Evolutionary conservation across 2,797 vertebrate genomes (phyloP), one percentile per base, ranked within the genome.

Genomic region (Sarcophilus harrisii): DNA sequence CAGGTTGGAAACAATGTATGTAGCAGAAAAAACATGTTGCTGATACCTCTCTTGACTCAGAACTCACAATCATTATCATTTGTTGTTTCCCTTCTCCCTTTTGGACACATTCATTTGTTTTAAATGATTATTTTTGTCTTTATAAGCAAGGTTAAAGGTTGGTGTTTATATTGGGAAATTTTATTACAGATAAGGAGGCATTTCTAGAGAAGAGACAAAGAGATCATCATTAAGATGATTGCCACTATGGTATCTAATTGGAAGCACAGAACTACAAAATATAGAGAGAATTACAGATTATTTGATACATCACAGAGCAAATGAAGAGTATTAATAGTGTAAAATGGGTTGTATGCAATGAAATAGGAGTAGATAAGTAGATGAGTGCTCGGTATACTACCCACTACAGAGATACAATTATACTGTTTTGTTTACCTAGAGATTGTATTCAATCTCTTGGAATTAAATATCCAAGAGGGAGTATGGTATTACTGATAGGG

Each of bases 391-490:
- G 81, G 8, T 27, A 45, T 0, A 24, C 3, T 81, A 45, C 73
- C 8, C 8, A 24, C 8, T 38, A 45, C 1, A 45, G 21, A 45
- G 66, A 18, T 38, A 73, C 1, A 38, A n/a, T 5, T 81, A 81
- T 38, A 73, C 21, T 27, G 9, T 81, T 55, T 73, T 81, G 38
- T 45, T 81, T 45, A 45, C 38, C 29, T 81, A 45, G 11, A 93
- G 66, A 94, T 58, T 93, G 90, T 60, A 49, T 96, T 96, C 90
- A 95, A 57, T 94, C 28, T 97, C 90, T 66, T 92, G 94, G 92
- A 93, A 96, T 59, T 60, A 58, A n/a, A 95, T 8, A 81, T 21
- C 73, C 38, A 81, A 9, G 9, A 81, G 21, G 9, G n/a, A 81
- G 21, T 45, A 24, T 21, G 9, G n/a, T n/a, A 38, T 73, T n/a